Evolutionary conservation across 30 jellyfish, hydroid and myxozoan species (phyloP), one percentile per base, ranked within the genome.

Genomic region (Catostylus mosaicus): DNA sequence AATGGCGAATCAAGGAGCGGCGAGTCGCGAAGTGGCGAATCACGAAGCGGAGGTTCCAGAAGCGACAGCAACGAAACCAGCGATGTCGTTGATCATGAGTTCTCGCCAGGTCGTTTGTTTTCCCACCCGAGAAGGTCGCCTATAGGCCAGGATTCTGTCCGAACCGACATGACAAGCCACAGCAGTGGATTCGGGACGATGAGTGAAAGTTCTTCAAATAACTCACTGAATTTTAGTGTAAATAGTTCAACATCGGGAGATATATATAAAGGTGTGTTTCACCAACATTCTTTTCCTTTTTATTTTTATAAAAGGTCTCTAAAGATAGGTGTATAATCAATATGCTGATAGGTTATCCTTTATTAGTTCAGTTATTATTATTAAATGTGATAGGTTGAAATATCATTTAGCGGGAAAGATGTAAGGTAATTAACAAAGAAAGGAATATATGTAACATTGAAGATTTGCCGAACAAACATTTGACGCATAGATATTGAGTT

Each of bases 161-260:
- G 96, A 23, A 77, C 96, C 14, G 91, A 88, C 65, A 60, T 79
- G 80, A 74, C 84, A 11, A 88, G 97, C 33, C 93, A 80, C 32
- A 88, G 97, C 73, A 88, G 97, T 47, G 97, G 97, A 6, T 88
- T 88, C 22, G 88, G 97, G 36, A 88, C 97, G 33, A 88, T 88
- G 97, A 80, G 97, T 45, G 90, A 79, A 48, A 88, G 93, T 50
- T 88, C 97, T 29, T 88, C 97, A 33, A 88, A 67, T 56, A 66
- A 66, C 30, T 88, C 97, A 1, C 40, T 88, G 56, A 88, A 80
- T 66, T 40, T 79, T 32, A 71, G 87, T 54, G 30, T 72, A 36
- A 69, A 43, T 56, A 79, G 88, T 22, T 45, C 82, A 2, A 14
- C 97, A 10, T 45, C 72, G 19, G 97, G 91, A 8, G 97, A 95